Conservation (phyloP, 1,140 invertebrate species). For the Chlorops oryzae region DNA sequence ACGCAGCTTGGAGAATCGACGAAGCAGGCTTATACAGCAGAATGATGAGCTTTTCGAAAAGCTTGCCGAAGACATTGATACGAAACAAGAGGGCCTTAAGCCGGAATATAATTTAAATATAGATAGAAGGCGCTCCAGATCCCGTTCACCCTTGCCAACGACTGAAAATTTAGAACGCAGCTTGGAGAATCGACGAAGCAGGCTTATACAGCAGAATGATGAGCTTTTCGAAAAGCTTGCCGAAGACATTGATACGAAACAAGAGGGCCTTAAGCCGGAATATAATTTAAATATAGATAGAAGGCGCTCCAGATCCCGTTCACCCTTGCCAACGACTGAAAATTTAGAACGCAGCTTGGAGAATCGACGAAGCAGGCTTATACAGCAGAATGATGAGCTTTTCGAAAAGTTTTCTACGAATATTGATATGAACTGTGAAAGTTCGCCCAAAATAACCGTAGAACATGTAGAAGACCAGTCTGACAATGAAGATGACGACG, state of each 20-base stretch:
- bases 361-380: conserved; percentile 23
- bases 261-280: too few relatives aligned
- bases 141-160: conserved; percentile 34
- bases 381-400: conserved; percentile 33
- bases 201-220: conserved; percentile 35
- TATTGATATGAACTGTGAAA: not conserved
- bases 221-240: conserved; percentile 29
- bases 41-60: conserved; percentile 35
- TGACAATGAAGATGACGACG: conserved; percentile 3
- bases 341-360: conserved; percentile 30
- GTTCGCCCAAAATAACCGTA: conserved; percentile 3
- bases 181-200: conserved; percentile 25
- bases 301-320: conserved; percentile 27
- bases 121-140: conserved; percentile 31
- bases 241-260: too few relatives aligned
- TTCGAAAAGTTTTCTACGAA: conserved; percentile 18
- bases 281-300: too few relatives aligned
- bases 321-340: conserved; percentile 33
- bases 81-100: too few relatives aligned
- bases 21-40: conserved; percentile 29
- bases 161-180: conserved; percentile 31
- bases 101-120: too few relatives aligned
- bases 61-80: conserved; percentile 15
- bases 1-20: conserved; percentile 28
- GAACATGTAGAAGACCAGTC: conserved; percentile 16